Evolutionary conservation across 2,888 invertebrate genomes (phyloP).

Genomic region (Drosophila melanocephala): DNA sequence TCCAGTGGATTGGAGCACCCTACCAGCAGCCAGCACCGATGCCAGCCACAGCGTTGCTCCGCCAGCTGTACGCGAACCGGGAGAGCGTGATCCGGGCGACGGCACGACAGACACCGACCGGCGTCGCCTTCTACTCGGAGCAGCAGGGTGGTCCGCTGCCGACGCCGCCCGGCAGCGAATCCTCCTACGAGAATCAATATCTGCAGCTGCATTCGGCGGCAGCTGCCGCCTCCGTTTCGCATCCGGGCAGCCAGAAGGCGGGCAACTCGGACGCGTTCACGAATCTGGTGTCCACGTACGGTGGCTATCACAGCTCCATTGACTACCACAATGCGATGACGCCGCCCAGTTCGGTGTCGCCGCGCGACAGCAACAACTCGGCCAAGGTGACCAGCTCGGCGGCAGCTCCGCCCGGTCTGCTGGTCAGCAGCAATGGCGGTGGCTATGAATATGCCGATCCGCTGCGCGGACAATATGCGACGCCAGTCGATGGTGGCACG

Average conservation of each 20-base stretch:
- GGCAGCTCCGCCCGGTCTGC: slow-evolving; percentile 46
- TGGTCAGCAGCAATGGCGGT: slow-evolving; percentile 80
- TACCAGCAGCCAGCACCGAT: slow-evolving; percentile 88
- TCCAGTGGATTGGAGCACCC: slow-evolving; percentile 97
- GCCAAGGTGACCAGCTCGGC: slow-evolving; percentile 72
- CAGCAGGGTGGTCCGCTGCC: slow-evolving; percentile 91
- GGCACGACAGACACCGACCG: slow-evolving; percentile 86
- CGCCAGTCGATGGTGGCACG: slow-evolving; percentile 83
- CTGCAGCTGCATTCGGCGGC: slow-evolving; percentile 86
- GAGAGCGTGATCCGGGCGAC: slow-evolving; percentile 98
- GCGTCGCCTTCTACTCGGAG: slow-evolving; percentile 83
- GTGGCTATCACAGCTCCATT: slow-evolving; percentile 88
- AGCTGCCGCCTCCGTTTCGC: slow-evolving; percentile 54
- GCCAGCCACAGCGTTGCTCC: slow-evolving; percentile 94
- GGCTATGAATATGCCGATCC: slow-evolving; percentile 89
- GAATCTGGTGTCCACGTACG: slow-evolving; percentile 87
- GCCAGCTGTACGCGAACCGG: slow-evolving; percentile 96
- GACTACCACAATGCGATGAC: slow-evolving; percentile 98
- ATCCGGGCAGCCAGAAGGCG: slow-evolving; percentile 85
- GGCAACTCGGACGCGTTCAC: slow-evolving; percentile 87
- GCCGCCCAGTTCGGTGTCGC: slow-evolving; percentile 98
- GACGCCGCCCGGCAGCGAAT: slow-evolving; percentile 96
- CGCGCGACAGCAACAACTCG: slow-evolving; percentile 92
- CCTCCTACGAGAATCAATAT: slow-evolving; percentile 88
- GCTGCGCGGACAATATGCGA: slow-evolving; percentile 85